Base-by-base conservation (phyloP, 2,797 vertebrate genomes). In the Rhinella marina region DNA sequence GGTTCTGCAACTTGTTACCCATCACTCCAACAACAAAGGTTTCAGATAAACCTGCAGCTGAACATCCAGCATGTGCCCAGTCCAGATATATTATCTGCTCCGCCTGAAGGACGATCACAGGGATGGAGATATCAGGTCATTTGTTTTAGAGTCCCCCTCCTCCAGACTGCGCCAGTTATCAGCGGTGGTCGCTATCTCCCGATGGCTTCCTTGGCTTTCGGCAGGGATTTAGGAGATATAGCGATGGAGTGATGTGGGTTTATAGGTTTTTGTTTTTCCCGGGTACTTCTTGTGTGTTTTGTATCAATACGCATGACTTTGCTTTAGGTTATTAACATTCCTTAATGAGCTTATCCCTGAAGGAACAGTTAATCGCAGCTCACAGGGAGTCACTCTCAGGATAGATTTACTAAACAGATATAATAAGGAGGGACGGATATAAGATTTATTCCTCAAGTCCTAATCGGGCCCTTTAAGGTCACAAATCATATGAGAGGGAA, bases 291-390 rank as follows among this genome's bases (percentile, higher is more conserved):
- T 70, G 1, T 61, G 1, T 61, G 89, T 89, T 87, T 0, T 62
- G 89, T 6, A 87, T 73, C 70, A 85, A 91, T 89, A 80, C 59
- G 91, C 86, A 0, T 50, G 6, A 88, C 90, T 91, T 90, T 91
- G 83, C 86, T 90, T 0, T 0, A 77, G 62, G 86, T 91, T 89
- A 92, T 94, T 93, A 92, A 93, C 91, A 93, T 94, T 94, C 94
- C 92, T 90, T 76, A 48, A 48, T 19, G 89, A 87, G 85, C 80
- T 91, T 81, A 86, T 91, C 85, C 91, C 32, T 54, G 14, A n/a
- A 77, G 86, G 52, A 32, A 48, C 27, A 59, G 77, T 21, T 32
- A 27, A 80, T 32, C 7, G 57, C 29, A 11, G 29, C 27, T 80
- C 12, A 21, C 57, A 25, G 29, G 56, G 27, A 21, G 27, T 62